Base-by-base conservation (phyloP, 2,797 vertebrate species). In the Spondyliosoma cantharus region DNA sequence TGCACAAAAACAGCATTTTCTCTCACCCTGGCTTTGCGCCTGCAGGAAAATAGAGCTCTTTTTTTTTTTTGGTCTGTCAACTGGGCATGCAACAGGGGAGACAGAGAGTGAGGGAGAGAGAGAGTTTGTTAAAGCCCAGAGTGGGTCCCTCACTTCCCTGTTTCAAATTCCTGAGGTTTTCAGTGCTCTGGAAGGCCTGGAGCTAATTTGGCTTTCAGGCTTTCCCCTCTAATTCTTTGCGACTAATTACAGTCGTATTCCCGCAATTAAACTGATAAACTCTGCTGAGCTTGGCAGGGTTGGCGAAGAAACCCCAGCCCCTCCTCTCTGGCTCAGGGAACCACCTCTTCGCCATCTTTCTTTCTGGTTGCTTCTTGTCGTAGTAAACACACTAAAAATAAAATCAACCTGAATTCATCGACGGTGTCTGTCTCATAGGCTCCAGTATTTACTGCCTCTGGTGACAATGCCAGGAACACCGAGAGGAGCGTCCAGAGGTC, bases 81-180 rank as follows among this genome's bases (percentile, higher is more conserved):
- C 66, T 82, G 59, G 56, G 72, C 74, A 67, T 74, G 67, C 61
- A 73, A 13, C n/a, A 29, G 4, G 59, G 50, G 72, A 46, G 53
- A 45, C 57, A 37, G 53, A 58, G 45, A 24, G 63, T 48, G 20
- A 37, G 54, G 3, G 54, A 58, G 81, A 59, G 81, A 59, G 74
- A 48, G 76, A 88, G 85, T 82, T 83, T 83, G 86, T 92, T 88
- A 85, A 89, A 89, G 73, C 78, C 83, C 78, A 78, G 53, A 85
- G 71, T 86, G 78, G 83, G 86, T 87, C 80, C 62, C 79, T 86
- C 62, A 73, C 87, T 91, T 90, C 76, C 69, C 88, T n/a, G 4
- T 86, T 80, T 90, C 79, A 91, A 86, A 95, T 95, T 95, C 93
- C 89, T 95, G 94, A 94, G 94, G 93, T 94, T 95, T 93, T 43